These are phyloP conservation scores for Drosophila ustulata DNA, from an alignment of 2,888 invertebrate genomes.

Conservation along the genomic window DNA sequence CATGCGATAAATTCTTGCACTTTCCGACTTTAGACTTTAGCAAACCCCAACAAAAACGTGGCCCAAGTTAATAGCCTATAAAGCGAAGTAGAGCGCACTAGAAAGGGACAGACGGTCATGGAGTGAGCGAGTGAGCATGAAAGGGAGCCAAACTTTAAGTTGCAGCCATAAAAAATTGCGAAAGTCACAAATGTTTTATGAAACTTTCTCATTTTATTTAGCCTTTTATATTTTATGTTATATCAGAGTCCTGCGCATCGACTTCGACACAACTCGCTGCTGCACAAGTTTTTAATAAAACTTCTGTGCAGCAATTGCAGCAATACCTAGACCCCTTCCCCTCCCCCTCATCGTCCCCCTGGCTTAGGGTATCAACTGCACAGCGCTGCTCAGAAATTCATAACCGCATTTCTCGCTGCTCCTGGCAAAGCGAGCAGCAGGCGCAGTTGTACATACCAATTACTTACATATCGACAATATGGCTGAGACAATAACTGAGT, in stretches of 20 bases:
- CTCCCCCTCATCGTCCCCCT: background rate
- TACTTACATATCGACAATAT: constrained; percentile 76
- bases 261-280: constrained; percentile 37
- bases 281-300: constrained; percentile 77
- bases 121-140: background rate
- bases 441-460: constrained; percentile 76
- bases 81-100: constrained; percentile 11
- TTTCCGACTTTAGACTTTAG: constrained; percentile 38
- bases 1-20: constrained; percentile 71
- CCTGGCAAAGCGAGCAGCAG: constrained; percentile 51
- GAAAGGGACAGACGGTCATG: background rate
- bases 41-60: constrained; percentile 31
- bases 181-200: constrained; percentile 80
- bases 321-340: constrained; percentile 11
- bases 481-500: constrained; percentile 60
- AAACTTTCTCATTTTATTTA: constrained; percentile 73
- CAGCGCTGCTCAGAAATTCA: constrained; percentile 68
- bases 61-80: constrained; percentile 38
- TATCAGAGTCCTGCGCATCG: constrained; percentile 37
- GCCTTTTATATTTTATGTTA: constrained; percentile 41
- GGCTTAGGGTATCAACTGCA: constrained; percentile 26
- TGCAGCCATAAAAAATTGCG: constrained; percentile 65
- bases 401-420: constrained; percentile 68
- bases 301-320: constrained; percentile 51
- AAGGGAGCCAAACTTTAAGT: constrained; percentile 57